Base-by-base conservation (phyloP, 2,888 invertebrate species). In the Nowickia ferox region DNA sequence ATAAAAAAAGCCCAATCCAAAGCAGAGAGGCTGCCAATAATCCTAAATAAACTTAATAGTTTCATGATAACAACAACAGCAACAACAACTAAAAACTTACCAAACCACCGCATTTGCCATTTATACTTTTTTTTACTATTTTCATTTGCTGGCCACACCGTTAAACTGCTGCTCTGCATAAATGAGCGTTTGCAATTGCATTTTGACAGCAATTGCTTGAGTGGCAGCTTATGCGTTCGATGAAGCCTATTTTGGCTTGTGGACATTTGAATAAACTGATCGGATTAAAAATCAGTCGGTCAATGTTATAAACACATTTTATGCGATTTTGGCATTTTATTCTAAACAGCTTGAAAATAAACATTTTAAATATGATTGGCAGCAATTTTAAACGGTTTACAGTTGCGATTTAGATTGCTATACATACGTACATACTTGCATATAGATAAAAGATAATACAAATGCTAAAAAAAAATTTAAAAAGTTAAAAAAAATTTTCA, bases 261-360 rank as follows among this genome's bases (percentile, higher is more conserved):
- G 71, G 65, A 80, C 53, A 76, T 84, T 76, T 80, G 59, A 71
- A 72, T 72, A 68, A 76, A 71, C 76, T 84, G 76, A 80, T 72
- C 69, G 80, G 76, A 80, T 84, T 84, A 80, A 76, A 76, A 80
- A 19, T 9, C 72, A 80, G 38, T 81, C 46, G 59, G 59, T 19
- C 74, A 75, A 66, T 65, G 4, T 57, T 55, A 57, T 57, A 63
- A 30, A 42, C 63, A n/a, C n/a, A n/a, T 71, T 71, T 17, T 57
- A 17, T 66, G 10, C 17, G 17, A 48, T 68, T 79, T 65, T 46
- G n/a, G 30, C 55, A 72, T 72, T 71, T 68, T 22, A 48, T 48
- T 48, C 13, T n/a, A 71, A 72, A 79, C 55, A 46, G 61, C 53
- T 44, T 79, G 15, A 79, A 61, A 69, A 9, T 3, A 61, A 71